These are phyloP conservation scores for Sthenelais limicola DNA, from an alignment of 2,888 invertebrate genomes.

Conservation along the genomic window DNA sequence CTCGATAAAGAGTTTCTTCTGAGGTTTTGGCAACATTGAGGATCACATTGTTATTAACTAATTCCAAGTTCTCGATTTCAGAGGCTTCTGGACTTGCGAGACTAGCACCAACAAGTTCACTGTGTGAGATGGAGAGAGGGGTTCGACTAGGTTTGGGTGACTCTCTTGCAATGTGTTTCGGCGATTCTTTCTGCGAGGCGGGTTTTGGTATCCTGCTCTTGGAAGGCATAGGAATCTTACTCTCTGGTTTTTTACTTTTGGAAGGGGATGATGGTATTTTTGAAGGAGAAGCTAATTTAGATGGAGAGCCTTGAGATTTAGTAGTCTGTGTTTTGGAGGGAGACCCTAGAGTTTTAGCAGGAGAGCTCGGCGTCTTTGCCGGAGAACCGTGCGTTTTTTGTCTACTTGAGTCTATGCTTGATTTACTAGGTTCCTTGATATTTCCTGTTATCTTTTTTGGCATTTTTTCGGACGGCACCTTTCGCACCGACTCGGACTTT, in stretches of 20 bases:
- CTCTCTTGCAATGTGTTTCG: constrained; percentile 25
- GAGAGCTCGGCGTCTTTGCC: constrained; percentile 8
- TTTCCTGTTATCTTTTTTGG: constrained; percentile 21
- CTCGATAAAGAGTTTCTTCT: constrained; percentile 31
- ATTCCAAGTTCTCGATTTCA: constrained; percentile 28
- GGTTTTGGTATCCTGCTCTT: constrained; percentile 30
- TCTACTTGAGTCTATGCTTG: neutral
- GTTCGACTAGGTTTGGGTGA: constrained; percentile 16
- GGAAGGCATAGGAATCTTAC: constrained; percentile 30
- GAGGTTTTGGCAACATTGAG: constrained; percentile 11
- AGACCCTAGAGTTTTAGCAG: constrained; percentile 17
- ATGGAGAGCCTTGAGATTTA: constrained; percentile 6
- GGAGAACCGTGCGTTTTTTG: too few species aligned
- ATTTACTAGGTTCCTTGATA: neutral
- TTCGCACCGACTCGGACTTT: constrained; percentile 17
- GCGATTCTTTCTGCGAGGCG: constrained; percentile 16
- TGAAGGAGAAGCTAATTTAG: constrained; percentile 5
- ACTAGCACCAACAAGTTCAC: neutral
- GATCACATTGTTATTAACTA: constrained; percentile 35
- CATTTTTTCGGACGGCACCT: constrained; percentile 1
- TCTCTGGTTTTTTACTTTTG: constrained; percentile 25
- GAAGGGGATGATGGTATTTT: constrained; percentile 11
- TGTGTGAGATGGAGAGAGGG: constrained; percentile 14
- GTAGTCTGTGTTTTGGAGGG: constrained; percentile 21
- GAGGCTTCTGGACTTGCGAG: constrained; percentile 20